phyloP scores from a whole-genome alignment of 2,888 invertebrate species.

The Agrochola litura region DNA sequence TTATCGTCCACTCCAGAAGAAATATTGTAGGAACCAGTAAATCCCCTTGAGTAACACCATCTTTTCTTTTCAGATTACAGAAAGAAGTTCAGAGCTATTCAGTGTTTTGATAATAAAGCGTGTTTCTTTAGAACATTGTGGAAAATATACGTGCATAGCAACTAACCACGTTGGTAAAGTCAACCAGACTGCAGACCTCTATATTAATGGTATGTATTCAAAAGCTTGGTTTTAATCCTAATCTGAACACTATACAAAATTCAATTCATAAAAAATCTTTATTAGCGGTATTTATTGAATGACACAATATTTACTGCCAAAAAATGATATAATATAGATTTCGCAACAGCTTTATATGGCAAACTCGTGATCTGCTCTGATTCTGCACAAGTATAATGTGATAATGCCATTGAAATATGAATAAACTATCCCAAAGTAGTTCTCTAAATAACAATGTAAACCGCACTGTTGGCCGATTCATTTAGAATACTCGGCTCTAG shows the following conservation, averaged over 20 bases:
- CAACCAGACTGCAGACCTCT: slow-evolving; percentile 93
- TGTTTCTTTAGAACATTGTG: slow-evolving; percentile 92
- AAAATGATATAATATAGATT: neutral
- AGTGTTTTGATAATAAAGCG: slow-evolving; percentile 93
- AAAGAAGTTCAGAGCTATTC: slow-evolving; percentile 92
- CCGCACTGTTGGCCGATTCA: neutral
- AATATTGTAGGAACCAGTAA: slow-evolving; percentile 23
- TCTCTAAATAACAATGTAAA: neutral
- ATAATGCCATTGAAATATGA: neutral
- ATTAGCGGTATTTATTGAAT: neutral
- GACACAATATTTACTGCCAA: no score
- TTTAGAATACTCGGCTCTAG: neutral
- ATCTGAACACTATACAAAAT: neutral
- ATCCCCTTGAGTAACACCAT: slow-evolving; percentile 26
- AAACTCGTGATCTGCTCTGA: neutral
- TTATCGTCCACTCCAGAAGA: neutral
- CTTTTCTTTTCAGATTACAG: slow-evolving; percentile 89
- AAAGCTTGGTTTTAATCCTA: neutral
- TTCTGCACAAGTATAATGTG: neutral
- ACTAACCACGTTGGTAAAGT: slow-evolving; percentile 93
- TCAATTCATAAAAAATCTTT: neutral
- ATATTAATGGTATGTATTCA: slow-evolving; percentile 92
- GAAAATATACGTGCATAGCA: slow-evolving; percentile 93
- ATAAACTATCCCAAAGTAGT: neutral
- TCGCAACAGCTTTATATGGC: neutral